Evolutionary conservation across 2,113 vertebrate species (phyloP).

Genomic region (Oophaga pumilio): DNA sequence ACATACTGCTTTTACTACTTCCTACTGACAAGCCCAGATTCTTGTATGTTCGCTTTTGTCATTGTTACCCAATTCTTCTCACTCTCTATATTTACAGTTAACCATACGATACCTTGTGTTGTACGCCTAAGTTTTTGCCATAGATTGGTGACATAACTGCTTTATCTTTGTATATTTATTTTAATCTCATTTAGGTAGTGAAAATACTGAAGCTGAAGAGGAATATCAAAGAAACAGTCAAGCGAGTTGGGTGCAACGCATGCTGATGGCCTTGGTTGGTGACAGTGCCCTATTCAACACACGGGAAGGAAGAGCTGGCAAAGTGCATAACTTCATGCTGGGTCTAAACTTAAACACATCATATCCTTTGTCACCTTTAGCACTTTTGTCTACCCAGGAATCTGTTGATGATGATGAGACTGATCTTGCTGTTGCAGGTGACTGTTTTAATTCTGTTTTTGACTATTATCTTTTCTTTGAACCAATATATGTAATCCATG

Average conservation of each 20-base stretch:
- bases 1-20: too few relatives aligned
- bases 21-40: too few relatives aligned
- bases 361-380: slow-evolving; percentile 77
- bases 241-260: slow-evolving; percentile 90
- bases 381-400: slow-evolving; percentile 65
- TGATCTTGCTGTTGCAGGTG: slow-evolving; percentile 88
- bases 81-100: background rate
- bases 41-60: too few relatives aligned
- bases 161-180: background rate
- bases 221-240: slow-evolving; percentile 76
- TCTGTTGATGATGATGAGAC: slow-evolving; percentile 78
- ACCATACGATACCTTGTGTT: background rate
- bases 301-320: slow-evolving; percentile 91
- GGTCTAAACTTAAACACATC: slow-evolving; percentile 89
- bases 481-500: too few relatives aligned
- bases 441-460: too few relatives aligned
- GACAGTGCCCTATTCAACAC: slow-evolving; percentile 91
- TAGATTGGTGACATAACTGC: background rate
- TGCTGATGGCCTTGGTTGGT: slow-evolving; percentile 88
- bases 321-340: slow-evolving; percentile 99
- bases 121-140: background rate
- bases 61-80: background rate
- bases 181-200: slow-evolving; percentile 71
- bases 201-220: slow-evolving; percentile 73
- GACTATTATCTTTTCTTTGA: background rate